phyloP scores from a whole-genome alignment of 2,888 invertebrate species.

The Macrostomum cliftonense region DNA sequence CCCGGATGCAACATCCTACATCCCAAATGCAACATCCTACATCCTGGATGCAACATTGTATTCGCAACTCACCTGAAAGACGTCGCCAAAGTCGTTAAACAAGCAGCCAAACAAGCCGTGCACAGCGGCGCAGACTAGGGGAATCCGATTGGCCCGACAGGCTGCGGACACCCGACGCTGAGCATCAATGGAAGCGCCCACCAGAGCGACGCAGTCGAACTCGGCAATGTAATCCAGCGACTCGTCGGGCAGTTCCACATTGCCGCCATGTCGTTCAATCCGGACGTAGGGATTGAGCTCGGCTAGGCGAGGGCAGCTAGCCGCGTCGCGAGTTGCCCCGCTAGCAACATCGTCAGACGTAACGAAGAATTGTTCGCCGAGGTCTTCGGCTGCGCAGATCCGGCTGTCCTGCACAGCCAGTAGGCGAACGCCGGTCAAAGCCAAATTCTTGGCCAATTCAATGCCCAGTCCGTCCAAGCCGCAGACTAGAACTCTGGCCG shows the following conservation, averaged over 20 bases:
- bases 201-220: too few species aligned
- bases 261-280: too few species aligned
- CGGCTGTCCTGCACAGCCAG: slow-evolving; percentile 28
- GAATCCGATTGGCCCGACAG: slow-evolving; percentile 6
- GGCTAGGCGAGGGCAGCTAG: slow-evolving; percentile 20
- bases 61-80: slow-evolving; percentile 23
- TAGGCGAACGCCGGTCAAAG: slow-evolving; percentile 17
- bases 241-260: too few species aligned
- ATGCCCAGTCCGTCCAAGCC: slow-evolving; percentile 34
- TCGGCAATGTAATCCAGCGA: too few species aligned
- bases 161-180: too few species aligned
- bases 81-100: slow-evolving; percentile 36
- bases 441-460: slow-evolving; percentile 27
- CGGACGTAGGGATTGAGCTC: slow-evolving; percentile 34
- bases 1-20: too few species aligned
- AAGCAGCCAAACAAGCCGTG: slow-evolving; percentile 29
- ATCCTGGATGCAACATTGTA: too few species aligned
- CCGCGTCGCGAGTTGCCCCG: slow-evolving; percentile 27
- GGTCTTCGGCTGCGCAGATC: slow-evolving; percentile 18
- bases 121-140: slow-evolving; percentile 34
- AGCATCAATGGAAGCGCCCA: too few species aligned
- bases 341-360: slow-evolving; percentile 23
- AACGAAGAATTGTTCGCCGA: slow-evolving; percentile 33
- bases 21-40: too few species aligned
- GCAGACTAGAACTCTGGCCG: slow-evolving; percentile 27